Evolutionary conservation across 1,140 invertebrate genomes (phyloP), one percentile per base, ranked within the genome.

Genomic region (Hyposmocoma kahamanoa): DNA sequence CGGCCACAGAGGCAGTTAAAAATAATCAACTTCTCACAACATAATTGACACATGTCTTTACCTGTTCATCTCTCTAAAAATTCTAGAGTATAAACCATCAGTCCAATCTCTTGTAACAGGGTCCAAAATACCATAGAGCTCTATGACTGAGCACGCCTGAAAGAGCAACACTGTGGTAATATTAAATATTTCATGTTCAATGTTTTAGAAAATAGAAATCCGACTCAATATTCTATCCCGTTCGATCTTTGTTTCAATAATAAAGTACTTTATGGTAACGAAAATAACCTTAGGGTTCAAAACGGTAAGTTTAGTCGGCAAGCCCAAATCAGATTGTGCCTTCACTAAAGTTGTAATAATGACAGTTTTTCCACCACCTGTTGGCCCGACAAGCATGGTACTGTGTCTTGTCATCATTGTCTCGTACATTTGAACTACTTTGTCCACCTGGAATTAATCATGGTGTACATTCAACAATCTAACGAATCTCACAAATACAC

Each of bases 381-480:
- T 97, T 17, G 95, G 95, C 0, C 96, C 96, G 6, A 97, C 93
- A 24, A 97, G 67, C 95, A 97, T 97, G 8, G 92, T 93, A 18
- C 94, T 95, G 79, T 97, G 95, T 32, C 95, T 89, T 1, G 94
- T 97, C 92, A 95, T 94, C 95, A 97, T 97, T 1, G 95, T 96
- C 84, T 97, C 95, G 68, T 97, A 96, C 65, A 97, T 67, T 84
- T 97, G 96, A 22, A 97, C 90, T 13, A 97, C 90, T 90, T 96
- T 96, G 69, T 96, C 93, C 36, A 94, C 90, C 93, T 95, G 55
- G 9, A 55, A 28, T 6, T 6, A 11, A 28, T 11, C 5, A 28
- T 6, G 11, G 11, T 28, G 24, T 28, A 28, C n/a, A n/a, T n/a
- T n/a, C n/a, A n/a, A n/a, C n/a, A n/a, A n/a, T n/a, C n/a, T n/a